Conservation (phyloP, 2,888 invertebrate genomes). For the Drosophila setosimentum region DNA sequence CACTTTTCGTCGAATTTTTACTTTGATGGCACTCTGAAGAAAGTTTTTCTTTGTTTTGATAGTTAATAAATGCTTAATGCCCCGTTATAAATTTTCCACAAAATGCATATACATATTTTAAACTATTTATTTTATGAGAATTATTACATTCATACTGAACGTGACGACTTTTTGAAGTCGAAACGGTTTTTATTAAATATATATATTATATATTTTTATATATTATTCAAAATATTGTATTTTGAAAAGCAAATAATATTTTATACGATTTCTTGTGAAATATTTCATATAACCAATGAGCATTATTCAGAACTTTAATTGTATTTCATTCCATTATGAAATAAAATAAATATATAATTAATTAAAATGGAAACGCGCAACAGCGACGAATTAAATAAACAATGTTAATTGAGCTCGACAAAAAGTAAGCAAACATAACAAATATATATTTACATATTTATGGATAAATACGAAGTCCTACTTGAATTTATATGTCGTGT, state of each 20-base stretch:
- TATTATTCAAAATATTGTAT: background rate
- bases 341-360: constrained; percentile 65
- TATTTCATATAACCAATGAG: background rate
- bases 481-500: constrained; percentile 2
- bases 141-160: background rate
- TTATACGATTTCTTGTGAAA: background rate
- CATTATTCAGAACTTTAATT: constrained; percentile 51
- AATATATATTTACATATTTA: constrained; percentile 20
- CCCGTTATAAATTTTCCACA: background rate
- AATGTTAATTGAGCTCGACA: constrained; percentile 73
- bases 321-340: constrained; percentile 42
- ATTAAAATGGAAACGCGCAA: constrained; percentile 73
- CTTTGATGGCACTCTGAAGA: background rate
- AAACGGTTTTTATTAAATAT: background rate
- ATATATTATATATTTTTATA: too few relatives aligned
- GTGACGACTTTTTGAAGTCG: background rate
- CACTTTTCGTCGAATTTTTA: background rate
- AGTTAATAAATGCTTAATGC: background rate
- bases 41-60: background rate
- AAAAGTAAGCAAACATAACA: constrained; percentile 68
- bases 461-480: background rate
- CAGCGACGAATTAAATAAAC: constrained; percentile 74
- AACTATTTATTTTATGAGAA: background rate
- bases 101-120: background rate
- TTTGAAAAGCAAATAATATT: background rate